Evolutionary conservation across 2,888 invertebrate species (phyloP).

Genomic region (Parelbella ahira): DNA sequence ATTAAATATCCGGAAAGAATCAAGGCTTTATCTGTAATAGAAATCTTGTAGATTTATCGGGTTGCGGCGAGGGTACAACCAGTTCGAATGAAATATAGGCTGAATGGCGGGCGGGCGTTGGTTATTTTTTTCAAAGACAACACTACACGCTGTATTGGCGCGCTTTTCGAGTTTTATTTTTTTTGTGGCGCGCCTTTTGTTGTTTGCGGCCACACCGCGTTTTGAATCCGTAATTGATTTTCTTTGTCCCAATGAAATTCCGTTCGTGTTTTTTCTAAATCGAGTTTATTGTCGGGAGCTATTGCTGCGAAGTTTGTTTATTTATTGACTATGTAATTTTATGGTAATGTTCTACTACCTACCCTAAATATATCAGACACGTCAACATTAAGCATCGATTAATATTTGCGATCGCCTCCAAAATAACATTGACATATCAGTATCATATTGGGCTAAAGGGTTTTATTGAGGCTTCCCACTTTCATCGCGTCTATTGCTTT

Average conservation of each 20-base stretch:
- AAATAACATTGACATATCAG: too few relatives aligned
- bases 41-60: conserved; percentile 75
- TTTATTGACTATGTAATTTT: too few relatives aligned
- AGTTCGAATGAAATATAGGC: conserved; percentile 69
- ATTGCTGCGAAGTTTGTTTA: conserved; percentile 4
- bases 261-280: conserved; percentile 22
- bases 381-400: too few relatives aligned
- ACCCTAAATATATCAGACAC: too few relatives aligned
- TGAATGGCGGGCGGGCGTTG: conserved; percentile 44
- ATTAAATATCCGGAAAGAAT: conserved; percentile 76
- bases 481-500: too few relatives aligned
- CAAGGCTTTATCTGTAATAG: conserved; percentile 74
- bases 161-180: conserved; percentile 28
- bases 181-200: conserved; percentile 26
- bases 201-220: conserved; percentile 21
- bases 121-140: conserved; percentile 35
- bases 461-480: too few relatives aligned
- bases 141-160: conserved; percentile 29
- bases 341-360: too few relatives aligned
- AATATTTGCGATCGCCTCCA: too few relatives aligned
- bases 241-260: conserved; percentile 22
- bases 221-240: conserved; percentile 26
- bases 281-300: conserved; percentile 22
- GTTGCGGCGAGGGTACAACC: conserved; percentile 48
- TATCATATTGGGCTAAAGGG: too few relatives aligned